Conservation (phyloP, 2,888 invertebrate genomes). For the Nematopogon swammerdamellus region DNA sequence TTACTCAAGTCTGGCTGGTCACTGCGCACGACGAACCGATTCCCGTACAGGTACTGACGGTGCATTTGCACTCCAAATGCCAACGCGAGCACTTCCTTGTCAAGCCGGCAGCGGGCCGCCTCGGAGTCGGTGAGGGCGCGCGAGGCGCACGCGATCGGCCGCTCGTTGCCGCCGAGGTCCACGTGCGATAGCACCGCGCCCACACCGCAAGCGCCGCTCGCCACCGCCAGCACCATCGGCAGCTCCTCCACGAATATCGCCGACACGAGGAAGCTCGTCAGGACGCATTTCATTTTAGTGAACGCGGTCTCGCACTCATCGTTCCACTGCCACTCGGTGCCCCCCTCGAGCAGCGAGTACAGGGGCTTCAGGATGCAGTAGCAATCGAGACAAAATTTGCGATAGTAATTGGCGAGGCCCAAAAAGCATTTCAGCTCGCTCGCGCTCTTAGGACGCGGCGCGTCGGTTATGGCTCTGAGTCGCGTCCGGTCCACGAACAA, state of each 20-base stretch:
- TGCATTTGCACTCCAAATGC: not conserved
- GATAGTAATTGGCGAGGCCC: not conserved
- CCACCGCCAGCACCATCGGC: slow-evolving; percentile 13
- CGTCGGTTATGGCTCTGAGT: slow-evolving; percentile 8
- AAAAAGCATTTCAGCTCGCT: slow-evolving; percentile 4
- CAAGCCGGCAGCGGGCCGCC: not conserved
- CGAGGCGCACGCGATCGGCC: slow-evolving; percentile 7
- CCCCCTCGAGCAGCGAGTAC: slow-evolving; percentile 1
- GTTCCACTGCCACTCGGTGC: slow-evolving; percentile 2
- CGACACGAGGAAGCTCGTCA: slow-evolving; percentile 9
- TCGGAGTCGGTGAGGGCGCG: not conserved
- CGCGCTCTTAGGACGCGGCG: slow-evolving; percentile 9
- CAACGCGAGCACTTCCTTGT: not conserved
- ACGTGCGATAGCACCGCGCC: slow-evolving; percentile 13
- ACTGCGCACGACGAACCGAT: not conserved
- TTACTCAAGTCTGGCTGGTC: not conserved
- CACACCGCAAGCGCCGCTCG: slow-evolving; percentile 14
- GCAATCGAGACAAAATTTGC: not conserved
- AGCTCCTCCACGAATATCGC: slow-evolving; percentile 12
- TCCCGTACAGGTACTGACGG: not conserved
- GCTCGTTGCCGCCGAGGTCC: slow-evolving; percentile 11
- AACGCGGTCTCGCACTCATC: slow-evolving; percentile 9
- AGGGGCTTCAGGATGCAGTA: slow-evolving; percentile 1
- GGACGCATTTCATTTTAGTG: slow-evolving; percentile 8
- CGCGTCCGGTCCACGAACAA: slow-evolving; percentile 9